phyloP scores from a whole-genome alignment of 2,113 vertebrate species.

The Emydura subglobosa region DNA sequence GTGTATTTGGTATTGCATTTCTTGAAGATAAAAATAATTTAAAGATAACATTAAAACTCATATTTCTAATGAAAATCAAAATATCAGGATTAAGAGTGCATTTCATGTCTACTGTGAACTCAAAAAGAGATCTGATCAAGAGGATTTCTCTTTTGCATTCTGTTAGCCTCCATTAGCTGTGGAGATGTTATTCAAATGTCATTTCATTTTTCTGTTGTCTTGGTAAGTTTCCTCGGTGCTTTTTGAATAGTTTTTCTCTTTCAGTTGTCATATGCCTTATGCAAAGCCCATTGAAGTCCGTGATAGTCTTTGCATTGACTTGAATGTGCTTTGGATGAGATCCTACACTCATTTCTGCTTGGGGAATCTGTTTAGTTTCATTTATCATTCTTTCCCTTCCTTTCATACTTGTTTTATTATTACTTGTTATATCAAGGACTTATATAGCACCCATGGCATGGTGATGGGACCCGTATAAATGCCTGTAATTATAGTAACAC shows the following conservation, averaged over 20 bases:
- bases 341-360: not conserved
- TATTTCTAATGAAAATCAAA: not conserved
- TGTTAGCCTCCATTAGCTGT: no score
- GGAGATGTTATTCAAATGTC: not conserved
- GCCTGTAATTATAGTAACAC: not conserved
- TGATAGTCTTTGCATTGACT: not conserved
- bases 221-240: not conserved
- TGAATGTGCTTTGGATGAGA: not conserved
- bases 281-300: not conserved
- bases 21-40: no score
- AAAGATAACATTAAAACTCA: no score
- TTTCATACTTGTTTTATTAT: not conserved
- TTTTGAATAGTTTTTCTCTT: not conserved
- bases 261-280: not conserved
- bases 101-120: not conserved
- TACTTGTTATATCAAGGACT: not conserved
- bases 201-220: not conserved
- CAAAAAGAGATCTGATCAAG: no score
- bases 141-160: no score
- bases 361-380: rapidly evolving
- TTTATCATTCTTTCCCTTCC: not conserved
- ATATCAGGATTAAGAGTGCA: not conserved
- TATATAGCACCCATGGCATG: rapidly evolving
- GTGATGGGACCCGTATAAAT: not conserved
- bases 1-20: not conserved